phyloP scores from a whole-genome alignment of 1,140 invertebrate species.

The Platyscapa corneri region DNA sequence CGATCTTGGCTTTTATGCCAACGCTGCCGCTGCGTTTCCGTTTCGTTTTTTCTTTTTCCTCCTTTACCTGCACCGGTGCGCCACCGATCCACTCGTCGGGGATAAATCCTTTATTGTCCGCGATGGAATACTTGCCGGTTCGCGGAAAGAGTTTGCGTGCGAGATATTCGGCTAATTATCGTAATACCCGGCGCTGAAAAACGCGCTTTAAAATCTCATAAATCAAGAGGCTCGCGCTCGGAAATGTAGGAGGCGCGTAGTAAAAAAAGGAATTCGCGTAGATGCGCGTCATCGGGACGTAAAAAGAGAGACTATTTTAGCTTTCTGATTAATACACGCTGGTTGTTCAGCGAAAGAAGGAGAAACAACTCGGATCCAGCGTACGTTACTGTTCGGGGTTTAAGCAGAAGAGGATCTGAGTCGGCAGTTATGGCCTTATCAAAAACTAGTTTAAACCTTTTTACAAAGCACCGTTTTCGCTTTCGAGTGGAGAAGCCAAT shows the following conservation, averaged over 20 bases:
- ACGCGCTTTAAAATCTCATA: too few relatives aligned
- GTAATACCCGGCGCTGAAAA: too few relatives aligned
- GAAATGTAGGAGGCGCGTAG: too few relatives aligned
- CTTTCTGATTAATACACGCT: neutral
- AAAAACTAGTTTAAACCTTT: neutral
- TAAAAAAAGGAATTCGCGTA: too few relatives aligned
- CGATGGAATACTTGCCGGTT: too few relatives aligned
- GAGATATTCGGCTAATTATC: too few relatives aligned
- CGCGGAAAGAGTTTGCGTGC: too few relatives aligned
- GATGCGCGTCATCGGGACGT: neutral
- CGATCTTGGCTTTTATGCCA: neutral
- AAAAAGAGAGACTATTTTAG: neutral
- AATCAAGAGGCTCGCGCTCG: too few relatives aligned
- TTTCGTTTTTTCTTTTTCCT: neutral
- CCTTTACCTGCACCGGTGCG: neutral
- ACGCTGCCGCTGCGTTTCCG: neutral
- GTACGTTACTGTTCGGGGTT: neutral
- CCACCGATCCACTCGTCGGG: too few relatives aligned
- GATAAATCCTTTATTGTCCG: too few relatives aligned
- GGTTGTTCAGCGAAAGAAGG: neutral
- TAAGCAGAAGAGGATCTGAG: neutral
- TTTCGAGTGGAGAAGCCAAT: neutral
- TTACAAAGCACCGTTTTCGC: neutral
- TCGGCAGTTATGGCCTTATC: neutral
- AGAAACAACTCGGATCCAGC: neutral